Base-by-base conservation (phyloP, 2,888 invertebrate genomes). In the Tetheella fluctuosa region DNA sequence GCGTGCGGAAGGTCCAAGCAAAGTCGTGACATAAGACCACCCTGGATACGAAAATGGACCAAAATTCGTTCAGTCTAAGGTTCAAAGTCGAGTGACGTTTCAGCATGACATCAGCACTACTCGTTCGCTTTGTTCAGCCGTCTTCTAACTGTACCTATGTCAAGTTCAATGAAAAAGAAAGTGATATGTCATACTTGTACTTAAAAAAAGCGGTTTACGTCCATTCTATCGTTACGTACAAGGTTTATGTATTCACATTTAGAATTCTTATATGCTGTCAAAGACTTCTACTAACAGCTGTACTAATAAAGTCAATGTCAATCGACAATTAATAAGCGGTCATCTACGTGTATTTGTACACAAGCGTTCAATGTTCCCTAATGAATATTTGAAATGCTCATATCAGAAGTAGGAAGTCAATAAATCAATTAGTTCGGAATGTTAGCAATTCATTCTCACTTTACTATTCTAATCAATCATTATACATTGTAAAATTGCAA, bases 111-210 rank as follows among this genome's bases (percentile, higher is more conserved):
- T 81, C 79, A 79, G 66, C 70, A 64, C 73, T 57, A 66, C 64
- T 65, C 69, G 68, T 70, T 64, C 73, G 76, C 73, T 76, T 77
- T 75, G 71, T 72, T 72, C 64, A 64, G 79, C 78, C 74, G 74
- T 70, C 79, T 79, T 72, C 67, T 75, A 76, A 75, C 76, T 73
- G 74, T 79, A 76, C 79, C 79, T 79, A 74, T 80, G 85, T 88
- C 88, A 90, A 89, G 89, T 88, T 88, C 88, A 88, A 76, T 77
- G 86, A 88, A 84, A 88, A 83, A 73, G 86, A 88, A 87, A 90
- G 85, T 81, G 77, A 78, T 77, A 73, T 63, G 67, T 55, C 20
- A 55, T 64, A 57, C 25, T 56, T 20, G 34, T 20, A 48, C 48
- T 48, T 48, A 20, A 48, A 48, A 42, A 48, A 20, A 20, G 48